Conservation (phyloP, 2,113 vertebrate genomes). For the Calypte anna region DNA sequence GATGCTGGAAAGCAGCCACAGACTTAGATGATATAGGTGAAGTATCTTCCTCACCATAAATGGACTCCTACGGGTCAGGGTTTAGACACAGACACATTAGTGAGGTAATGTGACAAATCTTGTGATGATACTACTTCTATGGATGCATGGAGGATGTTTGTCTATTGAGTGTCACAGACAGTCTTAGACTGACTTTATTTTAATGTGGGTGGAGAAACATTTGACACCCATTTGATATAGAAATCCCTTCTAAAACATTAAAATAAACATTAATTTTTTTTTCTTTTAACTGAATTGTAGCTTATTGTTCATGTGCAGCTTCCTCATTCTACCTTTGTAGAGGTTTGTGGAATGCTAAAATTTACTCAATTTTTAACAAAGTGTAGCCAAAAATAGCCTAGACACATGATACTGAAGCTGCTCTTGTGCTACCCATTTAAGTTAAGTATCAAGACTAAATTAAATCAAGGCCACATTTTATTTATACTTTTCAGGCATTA, state of each 20-base stretch:
- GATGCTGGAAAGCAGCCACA: neutral
- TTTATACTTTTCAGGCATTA: constrained; percentile 87
- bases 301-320: neutral
- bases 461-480: constrained; percentile 87
- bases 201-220: neutral
- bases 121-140: neutral
- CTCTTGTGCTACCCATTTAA: constrained; percentile 82
- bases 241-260: neutral
- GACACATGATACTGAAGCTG: constrained; percentile 75
- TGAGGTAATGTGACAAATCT: neutral
- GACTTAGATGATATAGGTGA: neutral
- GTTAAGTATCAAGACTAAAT: constrained; percentile 82
- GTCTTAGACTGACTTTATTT: neutral
- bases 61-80: neutral
- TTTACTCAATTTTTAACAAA: constrained; percentile 61
- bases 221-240: neutral
- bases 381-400: constrained; percentile 66
- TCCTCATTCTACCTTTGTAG: neutral
- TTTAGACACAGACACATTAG: constrained; percentile 26
- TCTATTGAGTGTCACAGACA: neutral
- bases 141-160: neutral
- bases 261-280: neutral
- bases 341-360: constrained; percentile 67
- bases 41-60: neutral
- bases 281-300: neutral